phyloP scores from a whole-genome alignment of 1,140 invertebrate genomes.

The Drosophila sproati region DNA sequence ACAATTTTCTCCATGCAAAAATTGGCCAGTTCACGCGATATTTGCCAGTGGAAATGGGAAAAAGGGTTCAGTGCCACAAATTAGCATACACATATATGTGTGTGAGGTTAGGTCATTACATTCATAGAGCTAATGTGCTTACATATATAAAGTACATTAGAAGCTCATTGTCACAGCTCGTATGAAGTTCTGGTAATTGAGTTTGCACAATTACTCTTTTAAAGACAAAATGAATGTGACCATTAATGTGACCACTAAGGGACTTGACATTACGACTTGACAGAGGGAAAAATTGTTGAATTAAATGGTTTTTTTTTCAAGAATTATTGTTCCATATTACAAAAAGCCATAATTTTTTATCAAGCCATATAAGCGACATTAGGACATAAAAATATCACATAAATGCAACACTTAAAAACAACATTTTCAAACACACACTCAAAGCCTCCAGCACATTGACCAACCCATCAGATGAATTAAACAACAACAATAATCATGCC shows the following conservation, averaged over 20 bases:
- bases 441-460: constrained; percentile 22
- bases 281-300: not conserved
- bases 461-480: constrained; percentile 19
- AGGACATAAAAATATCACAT: constrained; percentile 51
- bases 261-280: not conserved
- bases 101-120: constrained; percentile 10
- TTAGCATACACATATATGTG: not conserved
- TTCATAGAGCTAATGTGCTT: constrained; percentile 7
- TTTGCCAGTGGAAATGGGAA: not conserved
- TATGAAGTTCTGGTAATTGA: constrained; percentile 51
- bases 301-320: constrained; percentile 5
- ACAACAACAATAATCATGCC: constrained; percentile 38
- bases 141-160: constrained; percentile 8
- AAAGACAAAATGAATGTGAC: constrained; percentile 5
- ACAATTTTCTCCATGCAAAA: constrained; percentile 59
- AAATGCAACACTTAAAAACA: constrained; percentile 46
- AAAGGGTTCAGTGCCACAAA: constrained; percentile 24
- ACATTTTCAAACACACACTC: not conserved
- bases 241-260: not conserved
- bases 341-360: constrained; percentile 48
- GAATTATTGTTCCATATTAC: constrained; percentile 38
- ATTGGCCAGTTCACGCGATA: constrained; percentile 47
- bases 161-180: constrained; percentile 1
- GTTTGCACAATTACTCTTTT: constrained; percentile 47
- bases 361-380: constrained; percentile 37